Base-by-base conservation (phyloP, 2,797 vertebrate species). In the Tokudaia muenninki region DNA sequence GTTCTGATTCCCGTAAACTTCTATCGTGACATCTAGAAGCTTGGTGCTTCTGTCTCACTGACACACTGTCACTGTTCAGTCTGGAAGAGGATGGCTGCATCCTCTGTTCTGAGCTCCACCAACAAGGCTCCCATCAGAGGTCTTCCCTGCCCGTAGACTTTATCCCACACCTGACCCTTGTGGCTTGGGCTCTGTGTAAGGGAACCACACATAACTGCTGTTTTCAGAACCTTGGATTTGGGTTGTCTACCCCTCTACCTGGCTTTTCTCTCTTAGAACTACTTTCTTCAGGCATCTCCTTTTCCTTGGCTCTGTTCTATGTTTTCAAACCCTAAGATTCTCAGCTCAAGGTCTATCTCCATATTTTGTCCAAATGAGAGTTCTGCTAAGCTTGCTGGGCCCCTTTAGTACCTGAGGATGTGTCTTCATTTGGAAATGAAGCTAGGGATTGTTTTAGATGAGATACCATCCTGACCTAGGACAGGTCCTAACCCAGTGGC, bases 361-460 rank as follows among this genome's bases (percentile, higher is more conserved):
- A 11, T 29, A 44, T 50, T 67, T 87, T 72, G 21, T 87, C 21
- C 31, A 90, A 87, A 21, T 16, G 7, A 9, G 11, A 84, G 13
- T 11, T 34, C 10, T n/a, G 34, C 1, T 31, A 74, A 70, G 0
- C 22, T 87, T 16, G 77, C 10, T 34, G 59, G 31, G 12, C 34
- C 6, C 21, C 22, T 9, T 9, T 9, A 77, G 44, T 52, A 59
- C 11, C 24, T 63, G n/a, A 74, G 75, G 41, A 17, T 80, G 24
- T 74, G n/a, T 67, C 16, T 26, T 83, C 44, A 21, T 83, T 93
- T 95, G 70, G 52, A 83, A 92, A 91, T 57, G 57, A 77, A 92
- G 8, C 37, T 29, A 29, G 70, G 70, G 26, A 21, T 72, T 5
- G 80, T 65, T 41, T 80, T 50, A 83, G 52, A 77, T 9, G 6